These are phyloP conservation scores for Macrosoma leucophasiata DNA, from an alignment of 2,888 invertebrate genomes.

Conservation along the genomic window DNA sequence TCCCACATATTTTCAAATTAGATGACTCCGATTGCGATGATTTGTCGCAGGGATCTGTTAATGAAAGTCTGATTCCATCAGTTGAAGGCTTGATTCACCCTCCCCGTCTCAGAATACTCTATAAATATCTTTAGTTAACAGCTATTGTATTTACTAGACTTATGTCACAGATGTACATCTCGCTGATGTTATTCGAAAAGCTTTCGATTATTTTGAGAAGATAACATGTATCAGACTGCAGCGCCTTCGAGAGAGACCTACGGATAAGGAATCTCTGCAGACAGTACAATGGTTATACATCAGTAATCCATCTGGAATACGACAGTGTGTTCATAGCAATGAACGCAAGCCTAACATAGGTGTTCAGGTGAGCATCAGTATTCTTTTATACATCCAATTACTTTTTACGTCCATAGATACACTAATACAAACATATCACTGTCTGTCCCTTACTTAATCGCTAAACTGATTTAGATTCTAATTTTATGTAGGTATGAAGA, in stretches of 20 bases:
- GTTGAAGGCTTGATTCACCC: too few relatives aligned
- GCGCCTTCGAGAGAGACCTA: slow-evolving; percentile 50
- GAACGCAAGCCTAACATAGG: slow-evolving; percentile 46
- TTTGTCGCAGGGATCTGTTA: too few relatives aligned
- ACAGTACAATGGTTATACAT: slow-evolving; percentile 59
- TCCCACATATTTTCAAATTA: too few relatives aligned
- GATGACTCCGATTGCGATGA: background rate
- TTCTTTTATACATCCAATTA: too few relatives aligned
- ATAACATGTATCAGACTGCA: slow-evolving; percentile 58
- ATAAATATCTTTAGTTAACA: too few relatives aligned
- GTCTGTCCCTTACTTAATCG: background rate
- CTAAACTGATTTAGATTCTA: background rate
- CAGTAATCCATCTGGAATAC: slow-evolving; percentile 54
- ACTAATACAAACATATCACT: too few relatives aligned
- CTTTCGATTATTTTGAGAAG: slow-evolving; percentile 60
- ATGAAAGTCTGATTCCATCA: too few relatives aligned
- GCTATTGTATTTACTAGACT: too few relatives aligned
- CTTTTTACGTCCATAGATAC: too few relatives aligned
- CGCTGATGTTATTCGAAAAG: slow-evolving; percentile 41
- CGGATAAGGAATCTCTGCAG: slow-evolving; percentile 44
- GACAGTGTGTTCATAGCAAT: slow-evolving; percentile 64
- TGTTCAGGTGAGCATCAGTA: slow-evolving; percentile 50
- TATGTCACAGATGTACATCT: slow-evolving; percentile 41
- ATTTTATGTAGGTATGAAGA: too few relatives aligned
- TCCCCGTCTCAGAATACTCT: too few relatives aligned